phyloP scores from a whole-genome alignment of 2,888 invertebrate species.

The Conistra vaccinii region DNA sequence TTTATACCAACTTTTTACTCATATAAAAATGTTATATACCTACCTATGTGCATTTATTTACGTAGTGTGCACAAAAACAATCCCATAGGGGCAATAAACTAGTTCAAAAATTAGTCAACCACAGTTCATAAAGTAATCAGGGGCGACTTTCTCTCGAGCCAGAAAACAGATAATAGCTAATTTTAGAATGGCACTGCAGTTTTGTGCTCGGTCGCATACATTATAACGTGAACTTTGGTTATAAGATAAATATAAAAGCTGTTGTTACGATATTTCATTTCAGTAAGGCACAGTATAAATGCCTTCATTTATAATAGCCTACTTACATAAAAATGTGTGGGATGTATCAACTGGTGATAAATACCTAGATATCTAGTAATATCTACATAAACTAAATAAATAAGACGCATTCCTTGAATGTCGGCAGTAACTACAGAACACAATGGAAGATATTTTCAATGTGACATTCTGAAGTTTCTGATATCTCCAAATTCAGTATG shows the following conservation, averaged over 20 bases:
- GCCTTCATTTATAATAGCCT: background rate
- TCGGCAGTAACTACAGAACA: background rate
- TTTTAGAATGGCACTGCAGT: background rate
- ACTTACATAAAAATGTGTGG: background rate
- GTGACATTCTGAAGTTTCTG: slow-evolving; percentile 15
- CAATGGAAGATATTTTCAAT: background rate
- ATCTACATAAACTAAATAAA: too few species aligned
- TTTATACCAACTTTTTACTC: slow-evolving; percentile 27
- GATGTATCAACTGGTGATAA: background rate
- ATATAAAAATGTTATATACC: background rate
- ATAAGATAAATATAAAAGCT: background rate
- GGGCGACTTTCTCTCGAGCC: background rate
- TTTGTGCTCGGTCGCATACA: background rate
- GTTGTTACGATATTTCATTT: background rate
- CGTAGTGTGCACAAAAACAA: slow-evolving; percentile 1
- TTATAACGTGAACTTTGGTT: background rate
- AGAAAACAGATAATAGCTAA: background rate
- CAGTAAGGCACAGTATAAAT: background rate
- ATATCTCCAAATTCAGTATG: background rate
- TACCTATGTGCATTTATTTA: background rate
- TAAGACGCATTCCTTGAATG: background rate
- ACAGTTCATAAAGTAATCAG: background rate
- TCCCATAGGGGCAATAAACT: slow-evolving; percentile 3
- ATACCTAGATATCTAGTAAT: background rate
- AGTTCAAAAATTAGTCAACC: background rate